Base-by-base conservation (phyloP, 2,888 invertebrate genomes). In the Polydesmus complanatus region DNA sequence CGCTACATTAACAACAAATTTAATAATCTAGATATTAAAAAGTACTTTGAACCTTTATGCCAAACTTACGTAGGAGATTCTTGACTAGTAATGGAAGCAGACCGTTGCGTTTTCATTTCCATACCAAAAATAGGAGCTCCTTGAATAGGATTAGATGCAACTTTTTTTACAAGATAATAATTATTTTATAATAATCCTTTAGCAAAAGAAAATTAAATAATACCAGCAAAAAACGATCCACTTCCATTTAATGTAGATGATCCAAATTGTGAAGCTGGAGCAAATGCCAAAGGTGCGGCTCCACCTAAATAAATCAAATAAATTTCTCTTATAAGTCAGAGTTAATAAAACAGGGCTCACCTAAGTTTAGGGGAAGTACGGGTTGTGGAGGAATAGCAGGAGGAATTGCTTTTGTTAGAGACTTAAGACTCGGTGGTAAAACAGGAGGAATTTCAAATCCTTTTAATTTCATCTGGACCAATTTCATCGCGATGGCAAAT, bases 401-500 rank as follows among this genome's bases (percentile, higher is more conserved):
- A n/a, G 49, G 50, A 37, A 54, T 27, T 25, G 62, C 23, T 18
- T 61, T 27, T 23, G 73, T 72, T 63, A 72, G 71, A 26, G 70
- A 70, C 63, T 73, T 74, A 58, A 80, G 69, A 14, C 73, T 70
- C 2, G 86, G 84, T 19, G 97, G 97, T 67, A 98, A 78, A 1
- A 78, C 77, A 71, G 86, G 85, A 0, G 97, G 97, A 58, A 97
- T 80, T 72, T 95, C 93, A 69, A 88, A 83, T 2, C 94, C 93
- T 60, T 92, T 85, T 18, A 98, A 78, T 75, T 94, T 95, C 64
- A 95, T 79, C 71, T 89, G 92, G 61, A 95, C 94, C 62, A 95
- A 79, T 79, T 95, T 95, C 80, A 97, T 96, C 56, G 98, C 97
- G 68, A 98, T 92, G 66, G 93, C 93, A 75, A 97, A 98, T 77